Percentiles rank a stretch among this genome's conserved stretches.
Evolutionary conservation across 2,113 vertebrate genomes (phyloP).

Genomic region (Mirounga angustirostris): DNA sequence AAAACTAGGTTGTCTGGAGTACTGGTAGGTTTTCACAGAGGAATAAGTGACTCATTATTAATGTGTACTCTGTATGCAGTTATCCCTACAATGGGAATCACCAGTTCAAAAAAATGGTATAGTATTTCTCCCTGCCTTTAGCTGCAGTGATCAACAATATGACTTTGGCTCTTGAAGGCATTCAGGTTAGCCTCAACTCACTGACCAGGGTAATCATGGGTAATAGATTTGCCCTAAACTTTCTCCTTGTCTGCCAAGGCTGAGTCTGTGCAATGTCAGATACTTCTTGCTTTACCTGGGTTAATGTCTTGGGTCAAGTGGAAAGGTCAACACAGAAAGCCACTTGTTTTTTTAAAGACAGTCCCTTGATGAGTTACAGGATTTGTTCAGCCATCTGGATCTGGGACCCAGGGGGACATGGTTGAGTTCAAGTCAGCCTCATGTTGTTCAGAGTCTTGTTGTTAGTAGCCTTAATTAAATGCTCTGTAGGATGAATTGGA

Average conservation of each 20-base stretch:
- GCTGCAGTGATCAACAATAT: background rate
- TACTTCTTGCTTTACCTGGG: background rate
- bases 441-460: background rate
- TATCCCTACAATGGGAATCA: background rate
- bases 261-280: background rate
- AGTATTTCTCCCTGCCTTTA: background rate
- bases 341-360: background rate
- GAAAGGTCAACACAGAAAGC: background rate
- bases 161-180: background rate
- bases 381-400: background rate
- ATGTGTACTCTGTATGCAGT: background rate
- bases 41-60: background rate
- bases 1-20: background rate
- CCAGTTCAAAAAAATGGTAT: background rate
- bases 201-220: background rate
- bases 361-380: background rate
- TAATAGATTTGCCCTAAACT: background rate
- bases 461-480: conserved; percentile 20
- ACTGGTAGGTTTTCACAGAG: background rate
- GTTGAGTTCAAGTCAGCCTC: background rate
- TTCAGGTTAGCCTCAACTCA: conserved; percentile 28
- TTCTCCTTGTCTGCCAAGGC: background rate
- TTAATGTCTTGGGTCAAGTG: background rate
- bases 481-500: background rate
- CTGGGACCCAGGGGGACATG: background rate